Conservation (phyloP, 2,797 vertebrate species). For the Melanotaenia maccullochi region DNA sequence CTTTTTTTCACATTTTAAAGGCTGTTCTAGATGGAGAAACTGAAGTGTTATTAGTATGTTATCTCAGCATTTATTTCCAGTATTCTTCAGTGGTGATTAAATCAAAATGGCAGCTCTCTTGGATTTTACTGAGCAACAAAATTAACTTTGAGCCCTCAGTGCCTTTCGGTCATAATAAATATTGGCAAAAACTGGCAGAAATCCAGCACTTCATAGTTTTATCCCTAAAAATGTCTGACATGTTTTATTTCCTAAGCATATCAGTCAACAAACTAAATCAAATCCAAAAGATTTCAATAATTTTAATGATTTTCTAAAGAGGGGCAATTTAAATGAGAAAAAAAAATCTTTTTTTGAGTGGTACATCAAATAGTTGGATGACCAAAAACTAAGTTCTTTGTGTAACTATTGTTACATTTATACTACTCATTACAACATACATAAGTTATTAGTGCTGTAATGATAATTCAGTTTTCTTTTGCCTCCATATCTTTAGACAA, state of each 20-base stretch:
- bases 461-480: background rate
- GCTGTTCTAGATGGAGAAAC: no score
- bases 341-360: background rate
- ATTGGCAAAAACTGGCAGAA: background rate
- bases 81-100: background rate
- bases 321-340: background rate
- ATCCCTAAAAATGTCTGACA: background rate
- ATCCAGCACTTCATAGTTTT: background rate
- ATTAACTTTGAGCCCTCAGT: slow-evolving; percentile 2
- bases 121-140: slow-evolving; percentile 5
- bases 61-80: background rate
- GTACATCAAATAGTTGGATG: no score
- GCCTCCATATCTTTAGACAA: no score
- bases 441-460: background rate
- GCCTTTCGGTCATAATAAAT: slow-evolving; percentile 1
- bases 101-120: background rate
- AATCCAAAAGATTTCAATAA: background rate
- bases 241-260: background rate
- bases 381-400: background rate
- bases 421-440: background rate
- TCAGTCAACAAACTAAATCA: slow-evolving; percentile 1
- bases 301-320: background rate
- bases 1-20: background rate
- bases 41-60: background rate
- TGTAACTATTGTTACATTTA: background rate